phyloP scores from a whole-genome alignment of 2,113 vertebrate species.

The Sinocyclocheilus grahami region DNA sequence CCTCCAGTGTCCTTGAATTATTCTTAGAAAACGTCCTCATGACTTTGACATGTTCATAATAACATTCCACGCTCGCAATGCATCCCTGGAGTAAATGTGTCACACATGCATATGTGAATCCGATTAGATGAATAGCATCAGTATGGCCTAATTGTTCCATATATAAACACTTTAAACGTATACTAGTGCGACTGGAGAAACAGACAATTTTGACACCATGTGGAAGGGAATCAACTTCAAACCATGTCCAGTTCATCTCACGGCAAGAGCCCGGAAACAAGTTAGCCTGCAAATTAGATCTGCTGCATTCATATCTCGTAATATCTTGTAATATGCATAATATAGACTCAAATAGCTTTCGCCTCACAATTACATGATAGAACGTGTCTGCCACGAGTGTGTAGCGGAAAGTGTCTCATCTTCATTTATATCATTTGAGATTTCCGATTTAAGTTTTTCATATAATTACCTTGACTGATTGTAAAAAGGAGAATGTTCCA shows the following conservation, averaged over 20 bases:
- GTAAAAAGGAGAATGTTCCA: conserved; percentile 11
- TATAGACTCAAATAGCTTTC: conserved; percentile 26
- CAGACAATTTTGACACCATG: conserved; percentile 11
- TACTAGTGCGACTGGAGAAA: neutral
- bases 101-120: conserved; percentile 5
- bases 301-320: conserved; percentile 31
- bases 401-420: neutral
- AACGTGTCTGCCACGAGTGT: conserved; percentile 10
- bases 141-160: neutral
- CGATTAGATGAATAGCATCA: neutral
- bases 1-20: conserved; percentile 27
- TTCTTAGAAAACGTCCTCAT: conserved; percentile 21
- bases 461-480: conserved; percentile 41
- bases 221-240: neutral
- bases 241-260: neutral
- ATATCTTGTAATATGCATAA: conserved; percentile 37
- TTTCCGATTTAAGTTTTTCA: conserved; percentile 20
- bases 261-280: neutral
- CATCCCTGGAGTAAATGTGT: neutral
- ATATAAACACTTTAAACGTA: neutral
- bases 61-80: neutral
- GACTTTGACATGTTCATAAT: conserved; percentile 26
- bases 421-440: conserved; percentile 32
- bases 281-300: conserved; percentile 24
- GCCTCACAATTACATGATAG: conserved; percentile 28